Percentiles rank a stretch among this genome's conserved stretches.
Evolutionary conservation across 2,888 invertebrate genomes (phyloP).

Genomic region (Ophioninae sp.): DNA sequence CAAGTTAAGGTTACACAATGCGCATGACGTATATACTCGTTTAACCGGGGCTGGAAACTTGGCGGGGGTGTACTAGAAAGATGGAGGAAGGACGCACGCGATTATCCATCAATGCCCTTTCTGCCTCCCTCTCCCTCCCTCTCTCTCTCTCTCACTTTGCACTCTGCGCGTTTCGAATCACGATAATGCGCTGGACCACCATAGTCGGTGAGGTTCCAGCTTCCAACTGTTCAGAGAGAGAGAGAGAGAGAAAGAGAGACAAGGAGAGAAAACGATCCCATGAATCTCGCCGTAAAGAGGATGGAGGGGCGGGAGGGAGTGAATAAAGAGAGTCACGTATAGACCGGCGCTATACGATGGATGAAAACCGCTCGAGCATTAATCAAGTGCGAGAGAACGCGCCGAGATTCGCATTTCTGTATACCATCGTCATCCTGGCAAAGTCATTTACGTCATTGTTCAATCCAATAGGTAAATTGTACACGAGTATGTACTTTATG

Average conservation of each 20-base stretch:
- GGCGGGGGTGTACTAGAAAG: constrained; percentile 44
- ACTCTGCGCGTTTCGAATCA: constrained; percentile 64
- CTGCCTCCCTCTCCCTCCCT: constrained; percentile 40
- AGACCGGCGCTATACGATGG: constrained; percentile 46
- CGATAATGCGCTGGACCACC: constrained; percentile 69
- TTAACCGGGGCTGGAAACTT: not conserved
- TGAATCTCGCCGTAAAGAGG: constrained; percentile 55
- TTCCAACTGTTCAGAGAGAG: constrained; percentile 47
- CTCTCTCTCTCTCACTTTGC: constrained; percentile 53
- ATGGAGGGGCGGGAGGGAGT: constrained; percentile 22
- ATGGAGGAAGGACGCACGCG: constrained; percentile 56
- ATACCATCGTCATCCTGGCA: constrained; percentile 7
- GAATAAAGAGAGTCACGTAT: constrained; percentile 47
- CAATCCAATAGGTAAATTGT: not conserved
- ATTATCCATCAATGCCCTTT: constrained; percentile 50
- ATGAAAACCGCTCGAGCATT: constrained; percentile 52
- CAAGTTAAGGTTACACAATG: constrained; percentile 49
- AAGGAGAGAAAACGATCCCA: constrained; percentile 41
- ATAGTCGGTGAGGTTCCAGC: constrained; percentile 60
- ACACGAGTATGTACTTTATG: not conserved
- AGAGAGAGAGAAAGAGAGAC: constrained; percentile 44
- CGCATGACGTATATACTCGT: constrained; percentile 12
- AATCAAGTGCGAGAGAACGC: constrained; percentile 54
- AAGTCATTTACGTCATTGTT: constrained; percentile 26
- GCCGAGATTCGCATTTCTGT: constrained; percentile 33